Conservation (phyloP, 2,113 vertebrate species). For the Condylura cristata region DNA sequence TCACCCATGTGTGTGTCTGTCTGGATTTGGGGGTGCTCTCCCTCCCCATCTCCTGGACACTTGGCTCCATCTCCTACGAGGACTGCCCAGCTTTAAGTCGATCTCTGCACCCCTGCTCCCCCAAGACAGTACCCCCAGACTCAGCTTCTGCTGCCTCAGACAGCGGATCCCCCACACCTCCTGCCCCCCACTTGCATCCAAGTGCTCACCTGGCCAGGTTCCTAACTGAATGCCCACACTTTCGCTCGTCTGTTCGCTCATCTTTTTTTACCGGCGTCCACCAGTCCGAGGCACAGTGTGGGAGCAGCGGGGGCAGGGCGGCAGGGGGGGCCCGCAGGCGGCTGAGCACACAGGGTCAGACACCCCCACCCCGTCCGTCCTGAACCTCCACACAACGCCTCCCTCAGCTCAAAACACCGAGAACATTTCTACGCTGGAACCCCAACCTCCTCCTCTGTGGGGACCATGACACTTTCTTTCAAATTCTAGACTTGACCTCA, state of each 20-base stretch:
- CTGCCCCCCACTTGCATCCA: no score
- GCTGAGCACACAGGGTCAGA: no score
- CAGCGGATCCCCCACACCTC: no score
- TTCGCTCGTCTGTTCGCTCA: background rate
- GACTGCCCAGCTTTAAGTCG: background rate
- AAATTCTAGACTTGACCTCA: background rate
- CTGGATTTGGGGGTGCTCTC: background rate
- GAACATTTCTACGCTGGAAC: background rate
- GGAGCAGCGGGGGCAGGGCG: background rate
- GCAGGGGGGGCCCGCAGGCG: background rate
- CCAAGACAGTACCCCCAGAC: no score
- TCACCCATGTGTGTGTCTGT: accelerated
- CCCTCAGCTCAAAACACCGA: background rate
- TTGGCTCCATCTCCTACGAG: background rate
- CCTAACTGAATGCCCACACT: background rate
- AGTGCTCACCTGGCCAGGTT: background rate
- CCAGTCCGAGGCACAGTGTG: background rate
- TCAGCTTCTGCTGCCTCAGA: background rate
- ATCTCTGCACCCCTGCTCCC: background rate
- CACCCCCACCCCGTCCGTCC: background rate
- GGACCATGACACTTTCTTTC: background rate
- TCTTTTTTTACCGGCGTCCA: background rate
- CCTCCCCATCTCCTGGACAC: no score
- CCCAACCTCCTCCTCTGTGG: background rate
- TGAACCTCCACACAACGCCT: no score